These are phyloP conservation scores for Apis mellifera DNA, from an alignment of 1,140 invertebrate genomes.

Conservation along the genomic window DNA sequence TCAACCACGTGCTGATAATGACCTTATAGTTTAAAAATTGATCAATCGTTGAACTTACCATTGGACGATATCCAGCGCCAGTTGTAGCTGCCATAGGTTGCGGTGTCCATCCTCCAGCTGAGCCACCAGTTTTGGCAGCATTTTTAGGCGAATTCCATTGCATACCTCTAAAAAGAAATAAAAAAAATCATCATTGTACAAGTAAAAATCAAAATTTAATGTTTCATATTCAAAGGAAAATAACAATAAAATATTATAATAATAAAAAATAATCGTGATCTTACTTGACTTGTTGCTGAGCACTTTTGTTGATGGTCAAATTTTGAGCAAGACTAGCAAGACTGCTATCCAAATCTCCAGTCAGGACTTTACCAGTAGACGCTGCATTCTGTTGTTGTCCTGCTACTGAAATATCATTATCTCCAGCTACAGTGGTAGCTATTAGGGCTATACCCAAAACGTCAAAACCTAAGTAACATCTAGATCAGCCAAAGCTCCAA, in stretches of 20 bases:
- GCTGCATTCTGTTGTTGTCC: constrained; percentile 79
- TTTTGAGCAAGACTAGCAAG: constrained; percentile 95
- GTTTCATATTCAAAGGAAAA: too few relatives aligned
- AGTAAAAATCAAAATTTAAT: too few relatives aligned
- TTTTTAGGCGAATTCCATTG: constrained; percentile 95
- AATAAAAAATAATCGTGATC: constrained; percentile 55
- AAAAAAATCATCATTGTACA: too few relatives aligned
- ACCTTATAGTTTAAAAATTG: background rate
- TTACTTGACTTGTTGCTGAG: constrained; percentile 87
- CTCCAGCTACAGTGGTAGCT: constrained; percentile 59
- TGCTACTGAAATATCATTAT: constrained; percentile 73
- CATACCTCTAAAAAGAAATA: constrained; percentile 83
- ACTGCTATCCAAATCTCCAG: constrained; percentile 95
- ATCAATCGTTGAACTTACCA: constrained; percentile 83
- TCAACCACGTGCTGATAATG: constrained; percentile 52
- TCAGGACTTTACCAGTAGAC: constrained; percentile 88
- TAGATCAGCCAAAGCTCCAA: constrained; percentile 60
- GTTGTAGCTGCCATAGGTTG: constrained; percentile 93
- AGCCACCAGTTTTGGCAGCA: constrained; percentile 87
- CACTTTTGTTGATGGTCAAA: constrained; percentile 93
- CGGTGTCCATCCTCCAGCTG: constrained; percentile 88
- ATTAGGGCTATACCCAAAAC: constrained; percentile 85
- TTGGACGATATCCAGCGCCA: constrained; percentile 91
- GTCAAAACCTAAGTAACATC: constrained; percentile 84
- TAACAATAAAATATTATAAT: too few relatives aligned